Evolutionary conservation across 2,888 invertebrate genomes (phyloP).

Genomic region (Thelaira solivaga): DNA sequence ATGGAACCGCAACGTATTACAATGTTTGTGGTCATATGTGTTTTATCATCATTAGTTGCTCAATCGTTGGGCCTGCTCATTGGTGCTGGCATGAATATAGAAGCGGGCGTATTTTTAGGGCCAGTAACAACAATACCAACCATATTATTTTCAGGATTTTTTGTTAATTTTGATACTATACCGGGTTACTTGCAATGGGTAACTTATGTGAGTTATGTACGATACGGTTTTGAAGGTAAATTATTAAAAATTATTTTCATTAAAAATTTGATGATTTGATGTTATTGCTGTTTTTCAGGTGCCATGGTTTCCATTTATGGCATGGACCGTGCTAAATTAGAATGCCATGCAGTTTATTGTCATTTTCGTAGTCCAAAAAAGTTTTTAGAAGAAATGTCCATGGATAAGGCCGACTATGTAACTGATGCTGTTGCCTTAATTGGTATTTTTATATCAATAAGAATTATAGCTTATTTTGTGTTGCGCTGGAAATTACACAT

Average conservation of each 20-base stretch:
- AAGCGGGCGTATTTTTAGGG: slow-evolving; percentile 87
- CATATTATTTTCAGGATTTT: slow-evolving; percentile 95
- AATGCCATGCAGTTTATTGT: slow-evolving; percentile 90
- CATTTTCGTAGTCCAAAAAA: slow-evolving; percentile 88
- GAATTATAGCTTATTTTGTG: slow-evolving; percentile 89
- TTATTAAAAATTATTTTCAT: not conserved
- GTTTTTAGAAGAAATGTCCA: slow-evolving; percentile 90
- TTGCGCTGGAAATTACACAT: slow-evolving; percentile 87
- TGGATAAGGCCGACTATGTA: slow-evolving; percentile 88
- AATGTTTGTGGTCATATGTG: slow-evolving; percentile 78
- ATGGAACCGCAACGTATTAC: slow-evolving; percentile 86
- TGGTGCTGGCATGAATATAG: slow-evolving; percentile 93
- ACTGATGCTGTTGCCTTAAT: slow-evolving; percentile 89
- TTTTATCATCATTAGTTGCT: slow-evolving; percentile 92
- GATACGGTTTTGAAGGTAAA: slow-evolving; percentile 91
- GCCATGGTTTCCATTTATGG: slow-evolving; percentile 95
- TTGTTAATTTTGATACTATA: slow-evolving; percentile 93
- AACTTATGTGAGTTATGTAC: slow-evolving; percentile 92
- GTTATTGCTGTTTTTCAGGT: slow-evolving; percentile 73
- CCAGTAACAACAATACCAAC: slow-evolving; percentile 95
- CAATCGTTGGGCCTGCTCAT: slow-evolving; percentile 95
- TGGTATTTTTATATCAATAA: slow-evolving; percentile 87
- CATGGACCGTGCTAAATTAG: slow-evolving; percentile 86
- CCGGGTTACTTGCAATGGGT: slow-evolving; percentile 93
- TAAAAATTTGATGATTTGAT: not conserved